These are phyloP conservation scores for Corythornis vintsioides DNA, from an alignment of 2,113 vertebrate species.

Conservation along the genomic window DNA sequence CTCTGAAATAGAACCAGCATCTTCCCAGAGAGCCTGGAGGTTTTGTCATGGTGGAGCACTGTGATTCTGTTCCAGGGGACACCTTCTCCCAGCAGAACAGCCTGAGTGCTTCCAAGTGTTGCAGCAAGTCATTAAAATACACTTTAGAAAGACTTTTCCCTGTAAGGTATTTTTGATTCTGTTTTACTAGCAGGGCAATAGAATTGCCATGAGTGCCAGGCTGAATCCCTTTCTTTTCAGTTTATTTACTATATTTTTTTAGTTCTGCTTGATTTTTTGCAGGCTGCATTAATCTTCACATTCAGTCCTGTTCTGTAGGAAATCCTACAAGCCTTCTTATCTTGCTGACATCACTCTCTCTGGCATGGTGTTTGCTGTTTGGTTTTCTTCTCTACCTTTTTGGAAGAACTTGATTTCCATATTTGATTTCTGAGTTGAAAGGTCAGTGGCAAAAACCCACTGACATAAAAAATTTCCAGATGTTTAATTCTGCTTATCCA, in stretches of 20 bases:
- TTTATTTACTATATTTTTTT: constrained; percentile 14
- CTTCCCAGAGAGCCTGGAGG: not conserved
- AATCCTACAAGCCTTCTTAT: not conserved
- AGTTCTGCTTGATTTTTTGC: not conserved
- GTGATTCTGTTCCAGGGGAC: not conserved
- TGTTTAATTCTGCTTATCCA: not conserved
- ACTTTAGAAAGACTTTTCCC: not conserved
- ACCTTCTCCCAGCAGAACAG: not conserved
- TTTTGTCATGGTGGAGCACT: not conserved
- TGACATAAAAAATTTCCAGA: not conserved
- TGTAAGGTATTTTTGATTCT: not conserved
- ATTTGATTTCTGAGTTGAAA: not conserved
- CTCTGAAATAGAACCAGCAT: not conserved
- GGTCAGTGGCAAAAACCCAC: not conserved
- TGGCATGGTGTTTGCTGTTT: not conserved
- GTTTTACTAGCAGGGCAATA: not conserved
- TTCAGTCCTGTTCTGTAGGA: not conserved
- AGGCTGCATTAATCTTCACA: not conserved
- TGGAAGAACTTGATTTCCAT: not conserved
- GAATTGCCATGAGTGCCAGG: not conserved
- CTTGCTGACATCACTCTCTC: not conserved
- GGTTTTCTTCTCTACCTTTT: not conserved
- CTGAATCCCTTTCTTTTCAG: not conserved
- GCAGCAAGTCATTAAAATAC: not conserved
- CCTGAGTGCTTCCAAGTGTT: not conserved